Percentiles rank a stretch among this genome's conserved stretches.
These are phyloP conservation scores for Trachymyrmex septentrionalis DNA, from an alignment of 1,140 invertebrate genomes.

Conservation along the genomic window DNA sequence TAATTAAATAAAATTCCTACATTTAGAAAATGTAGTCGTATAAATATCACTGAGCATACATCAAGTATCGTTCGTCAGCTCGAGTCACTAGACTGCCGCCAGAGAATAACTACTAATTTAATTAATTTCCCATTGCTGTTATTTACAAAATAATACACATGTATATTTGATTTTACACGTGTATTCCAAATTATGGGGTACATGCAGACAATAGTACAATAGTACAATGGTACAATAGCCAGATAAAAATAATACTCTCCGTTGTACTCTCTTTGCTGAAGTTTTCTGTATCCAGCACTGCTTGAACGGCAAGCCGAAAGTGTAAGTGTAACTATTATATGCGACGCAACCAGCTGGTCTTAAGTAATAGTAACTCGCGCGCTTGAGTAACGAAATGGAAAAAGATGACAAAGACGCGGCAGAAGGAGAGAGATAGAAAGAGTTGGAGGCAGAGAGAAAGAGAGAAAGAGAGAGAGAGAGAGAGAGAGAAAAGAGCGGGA, in stretches of 20 bases:
- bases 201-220: slow-evolving; percentile 3
- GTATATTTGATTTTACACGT: not conserved
- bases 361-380: slow-evolving; percentile 69
- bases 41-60: slow-evolving; percentile 6
- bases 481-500: slow-evolving; percentile 32
- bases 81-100: not conserved
- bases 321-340: slow-evolving; percentile 72
- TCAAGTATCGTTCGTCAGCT: not conserved
- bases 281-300: not conserved
- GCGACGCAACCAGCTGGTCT: slow-evolving; percentile 67
- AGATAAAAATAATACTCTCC: not conserved
- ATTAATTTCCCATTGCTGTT: not conserved
- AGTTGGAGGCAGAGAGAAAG: not conserved
- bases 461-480: not conserved
- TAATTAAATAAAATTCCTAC: not conserved
- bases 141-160: not conserved
- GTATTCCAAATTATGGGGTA: not conserved
- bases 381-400: slow-evolving; percentile 62
- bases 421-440: not conserved
- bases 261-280: not conserved
- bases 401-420: slow-evolving; percentile 49
- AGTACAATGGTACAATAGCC: not conserved
- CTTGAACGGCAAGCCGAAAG: slow-evolving; percentile 57
- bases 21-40: not conserved
- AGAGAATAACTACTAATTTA: not conserved